Conservation (phyloP, 2,888 invertebrate species). For the Anorthoa munda region DNA sequence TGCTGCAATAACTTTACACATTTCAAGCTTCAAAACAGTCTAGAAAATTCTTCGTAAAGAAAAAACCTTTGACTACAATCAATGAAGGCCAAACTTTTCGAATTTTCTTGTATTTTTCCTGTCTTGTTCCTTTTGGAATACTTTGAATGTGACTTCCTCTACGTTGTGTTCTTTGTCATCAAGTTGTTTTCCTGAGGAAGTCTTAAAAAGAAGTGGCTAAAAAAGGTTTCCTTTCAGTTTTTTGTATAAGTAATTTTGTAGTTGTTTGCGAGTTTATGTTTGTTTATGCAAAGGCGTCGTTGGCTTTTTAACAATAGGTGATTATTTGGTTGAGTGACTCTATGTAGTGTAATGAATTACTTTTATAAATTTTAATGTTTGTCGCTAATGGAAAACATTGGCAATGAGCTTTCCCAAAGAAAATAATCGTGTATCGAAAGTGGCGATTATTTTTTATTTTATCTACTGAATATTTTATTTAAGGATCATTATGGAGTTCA, state of each 20-base stretch:
- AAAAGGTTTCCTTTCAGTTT: neutral
- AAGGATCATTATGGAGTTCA: no score
- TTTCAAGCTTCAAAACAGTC: no score
- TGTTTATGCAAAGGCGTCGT: neutral
- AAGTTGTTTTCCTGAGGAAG: conserved; percentile 5
- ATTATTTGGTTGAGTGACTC: neutral
- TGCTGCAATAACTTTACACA: no score
- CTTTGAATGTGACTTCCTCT: conserved; percentile 17
- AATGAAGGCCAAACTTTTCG: conserved; percentile 9
- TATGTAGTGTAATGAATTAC: neutral
- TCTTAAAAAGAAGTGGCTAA: neutral
- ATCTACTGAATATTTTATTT: no score
- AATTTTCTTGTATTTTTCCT: conserved; percentile 27
- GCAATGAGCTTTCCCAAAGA: neutral
- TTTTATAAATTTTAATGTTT: no score
- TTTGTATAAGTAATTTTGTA: neutral
- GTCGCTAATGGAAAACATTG: no score
- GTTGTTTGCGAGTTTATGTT: neutral
- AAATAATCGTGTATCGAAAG: neutral
- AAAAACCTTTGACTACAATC: conserved; percentile 10
- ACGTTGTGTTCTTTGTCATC: neutral
- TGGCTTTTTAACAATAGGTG: no score
- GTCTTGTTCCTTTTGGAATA: conserved; percentile 7
- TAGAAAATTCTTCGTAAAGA: neutral
- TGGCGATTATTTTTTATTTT: no score